Conservation (phyloP, 2,888 invertebrate species). For the Drosophila mercatorum region DNA sequence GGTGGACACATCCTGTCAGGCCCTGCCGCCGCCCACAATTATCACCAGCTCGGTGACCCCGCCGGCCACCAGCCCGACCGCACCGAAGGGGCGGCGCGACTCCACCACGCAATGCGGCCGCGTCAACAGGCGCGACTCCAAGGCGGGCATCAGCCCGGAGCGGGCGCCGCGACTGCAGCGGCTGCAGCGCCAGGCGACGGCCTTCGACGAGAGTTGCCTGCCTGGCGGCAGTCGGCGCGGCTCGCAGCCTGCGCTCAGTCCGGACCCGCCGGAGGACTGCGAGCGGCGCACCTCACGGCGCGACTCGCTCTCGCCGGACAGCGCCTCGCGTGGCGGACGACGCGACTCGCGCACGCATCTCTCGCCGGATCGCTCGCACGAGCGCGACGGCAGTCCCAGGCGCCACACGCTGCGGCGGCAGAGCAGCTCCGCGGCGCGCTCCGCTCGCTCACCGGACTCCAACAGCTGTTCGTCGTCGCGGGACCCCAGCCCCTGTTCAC, state of each 20-base stretch:
- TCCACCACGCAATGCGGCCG: conserved; percentile 93
- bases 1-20: conserved; percentile 88
- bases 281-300: conserved; percentile 90
- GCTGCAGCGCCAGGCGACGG: conserved; percentile 93
- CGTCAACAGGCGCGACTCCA: conserved; percentile 88
- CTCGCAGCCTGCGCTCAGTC: conserved; percentile 93
- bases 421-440: conserved; percentile 90
- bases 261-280: conserved; percentile 90
- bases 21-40: conserved; percentile 90
- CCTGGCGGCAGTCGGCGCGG: conserved; percentile 90
- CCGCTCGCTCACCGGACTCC: conserved; percentile 88
- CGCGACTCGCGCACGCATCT: conserved; percentile 92
- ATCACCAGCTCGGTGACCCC: conserved; percentile 93
- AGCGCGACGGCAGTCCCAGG: conserved; percentile 92
- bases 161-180: conserved; percentile 88
- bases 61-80: conserved; percentile 91
- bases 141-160: conserved; percentile 89
- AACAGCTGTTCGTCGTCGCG: conserved; percentile 91
- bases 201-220: conserved; percentile 93
- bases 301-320: conserved; percentile 95
- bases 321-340: conserved; percentile 89
- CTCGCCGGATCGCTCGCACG: conserved; percentile 92
- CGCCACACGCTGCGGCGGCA: conserved; percentile 91
- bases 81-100: conserved; percentile 88
- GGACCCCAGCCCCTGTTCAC: conserved; percentile 92